These are phyloP conservation scores for Leptinotarsa texana DNA, from an alignment of 1,140 invertebrate species.

Conservation along the genomic window DNA sequence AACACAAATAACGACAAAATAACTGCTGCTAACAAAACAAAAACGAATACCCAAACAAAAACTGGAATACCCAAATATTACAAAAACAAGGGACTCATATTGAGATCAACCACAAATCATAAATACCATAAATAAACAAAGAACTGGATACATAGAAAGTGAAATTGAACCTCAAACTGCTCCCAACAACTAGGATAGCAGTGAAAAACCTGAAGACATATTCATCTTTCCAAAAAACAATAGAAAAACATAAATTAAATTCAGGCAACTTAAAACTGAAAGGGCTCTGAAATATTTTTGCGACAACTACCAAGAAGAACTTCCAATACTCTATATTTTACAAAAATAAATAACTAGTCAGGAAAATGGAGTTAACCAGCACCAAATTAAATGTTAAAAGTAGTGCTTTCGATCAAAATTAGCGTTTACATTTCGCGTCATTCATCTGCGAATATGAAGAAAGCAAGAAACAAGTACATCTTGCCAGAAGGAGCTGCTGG, in stretches of 20 bases:
- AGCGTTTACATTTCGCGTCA: too few relatives aligned
- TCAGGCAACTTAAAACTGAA: background rate
- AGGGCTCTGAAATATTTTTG: background rate
- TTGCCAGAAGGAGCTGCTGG: too few relatives aligned
- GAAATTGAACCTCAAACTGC: slow-evolving; percentile 4
- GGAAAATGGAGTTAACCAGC: too few relatives aligned
- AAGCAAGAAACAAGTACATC: too few relatives aligned
- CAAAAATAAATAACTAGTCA: too few relatives aligned
- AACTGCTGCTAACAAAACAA: background rate
- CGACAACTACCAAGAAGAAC: background rate
- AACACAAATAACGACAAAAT: slow-evolving; percentile 8
- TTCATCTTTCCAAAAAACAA: background rate
- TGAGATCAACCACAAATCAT: slow-evolving; percentile 1
- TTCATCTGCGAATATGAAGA: too few relatives aligned
- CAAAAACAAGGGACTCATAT: slow-evolving; percentile 2
- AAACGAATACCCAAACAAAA: too few relatives aligned
- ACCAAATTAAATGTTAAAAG: too few relatives aligned
- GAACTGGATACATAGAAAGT: slow-evolving; percentile 9
- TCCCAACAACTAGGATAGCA: background rate
- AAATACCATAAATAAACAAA: slow-evolving; percentile 18
- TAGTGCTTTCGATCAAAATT: too few relatives aligned
- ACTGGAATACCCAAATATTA: slow-evolving; percentile 11
- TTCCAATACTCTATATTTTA: too few relatives aligned
- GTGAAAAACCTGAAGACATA: background rate
- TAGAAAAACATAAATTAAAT: background rate